These are phyloP conservation scores for Drosophila saltans DNA, from an alignment of 1,140 invertebrate species.

Conservation along the genomic window DNA sequence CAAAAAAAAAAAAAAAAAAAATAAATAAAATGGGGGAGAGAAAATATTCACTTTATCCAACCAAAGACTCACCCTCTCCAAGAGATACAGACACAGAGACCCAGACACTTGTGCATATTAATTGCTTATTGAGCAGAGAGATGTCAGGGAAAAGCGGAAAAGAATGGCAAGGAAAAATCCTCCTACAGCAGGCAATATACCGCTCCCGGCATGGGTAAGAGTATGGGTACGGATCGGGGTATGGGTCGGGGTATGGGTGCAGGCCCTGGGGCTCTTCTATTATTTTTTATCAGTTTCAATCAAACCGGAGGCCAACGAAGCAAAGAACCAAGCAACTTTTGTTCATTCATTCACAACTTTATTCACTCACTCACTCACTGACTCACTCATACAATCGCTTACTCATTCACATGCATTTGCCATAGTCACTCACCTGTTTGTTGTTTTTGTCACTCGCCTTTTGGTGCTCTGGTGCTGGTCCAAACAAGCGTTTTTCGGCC, in stretches of 20 bases:
- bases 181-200: slow-evolving; percentile 29
- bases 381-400: slow-evolving; percentile 56
- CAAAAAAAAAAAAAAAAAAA: neutral
- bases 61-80: neutral
- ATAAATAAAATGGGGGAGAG: neutral
- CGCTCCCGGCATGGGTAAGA: neutral
- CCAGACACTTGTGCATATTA: slow-evolving; percentile 79
- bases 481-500: slow-evolving; percentile 78
- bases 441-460: slow-evolving; percentile 46
- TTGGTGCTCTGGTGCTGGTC: slow-evolving; percentile 41
- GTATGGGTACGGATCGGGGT: neutral
- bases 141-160: slow-evolving; percentile 19
- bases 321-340: slow-evolving; percentile 18
- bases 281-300: slow-evolving; percentile 62
- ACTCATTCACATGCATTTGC: slow-evolving; percentile 53
- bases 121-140: slow-evolving; percentile 74
- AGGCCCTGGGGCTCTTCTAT: slow-evolving; percentile 8
- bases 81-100: slow-evolving; percentile 26
- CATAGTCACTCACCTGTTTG: slow-evolving; percentile 68
- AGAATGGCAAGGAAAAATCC: slow-evolving; percentile 52
- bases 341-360: slow-evolving; percentile 22
- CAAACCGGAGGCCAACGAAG: slow-evolving; percentile 30
- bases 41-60: slow-evolving; percentile 36
- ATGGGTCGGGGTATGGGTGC: neutral
- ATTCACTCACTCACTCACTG: slow-evolving; percentile 28